phyloP scores from a whole-genome alignment of 2,888 invertebrate species.

The Agrochola lychnidis region DNA sequence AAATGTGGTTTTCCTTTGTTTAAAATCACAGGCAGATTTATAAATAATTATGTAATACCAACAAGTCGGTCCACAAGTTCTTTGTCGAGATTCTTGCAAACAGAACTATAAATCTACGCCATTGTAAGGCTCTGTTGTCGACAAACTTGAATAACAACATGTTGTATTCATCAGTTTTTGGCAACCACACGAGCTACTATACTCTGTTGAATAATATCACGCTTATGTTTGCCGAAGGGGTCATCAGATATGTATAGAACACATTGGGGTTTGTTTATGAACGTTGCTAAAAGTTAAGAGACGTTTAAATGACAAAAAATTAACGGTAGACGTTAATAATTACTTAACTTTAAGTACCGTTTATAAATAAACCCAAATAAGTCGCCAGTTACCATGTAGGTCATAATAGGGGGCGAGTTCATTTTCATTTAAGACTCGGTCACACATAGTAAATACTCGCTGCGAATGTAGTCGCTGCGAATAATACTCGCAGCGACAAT shows the following conservation, averaged over 20 bases:
- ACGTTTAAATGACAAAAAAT: too few species aligned
- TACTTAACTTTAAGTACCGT: too few species aligned
- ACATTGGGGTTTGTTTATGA: too few species aligned
- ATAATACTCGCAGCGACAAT: too few species aligned
- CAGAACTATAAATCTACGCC: slow-evolving; percentile 53
- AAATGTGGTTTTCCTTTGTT: slow-evolving; percentile 31
- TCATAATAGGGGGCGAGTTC: too few species aligned
- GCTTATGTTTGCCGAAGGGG: neutral
- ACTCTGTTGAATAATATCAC: neutral
- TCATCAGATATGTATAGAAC: neutral
- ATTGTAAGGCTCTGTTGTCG: slow-evolving; percentile 29
- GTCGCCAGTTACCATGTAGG: too few species aligned
- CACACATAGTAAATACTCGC: too few species aligned
- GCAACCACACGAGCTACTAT: slow-evolving; percentile 11
- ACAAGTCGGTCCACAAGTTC: slow-evolving; percentile 45
- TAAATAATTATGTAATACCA: slow-evolving; percentile 47
- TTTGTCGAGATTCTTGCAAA: slow-evolving; percentile 57
- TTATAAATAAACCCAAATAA: too few species aligned
- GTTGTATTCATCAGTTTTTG: slow-evolving; percentile 49
- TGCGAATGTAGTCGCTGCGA: too few species aligned
- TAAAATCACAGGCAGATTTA: slow-evolving; percentile 24
- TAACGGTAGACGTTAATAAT: too few species aligned
- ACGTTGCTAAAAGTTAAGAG: too few species aligned
- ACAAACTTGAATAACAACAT: slow-evolving; percentile 48
- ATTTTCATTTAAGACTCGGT: too few species aligned